Evolutionary conservation across 2,888 invertebrate genomes (phyloP).

Genomic region (Tinea trinotella): DNA sequence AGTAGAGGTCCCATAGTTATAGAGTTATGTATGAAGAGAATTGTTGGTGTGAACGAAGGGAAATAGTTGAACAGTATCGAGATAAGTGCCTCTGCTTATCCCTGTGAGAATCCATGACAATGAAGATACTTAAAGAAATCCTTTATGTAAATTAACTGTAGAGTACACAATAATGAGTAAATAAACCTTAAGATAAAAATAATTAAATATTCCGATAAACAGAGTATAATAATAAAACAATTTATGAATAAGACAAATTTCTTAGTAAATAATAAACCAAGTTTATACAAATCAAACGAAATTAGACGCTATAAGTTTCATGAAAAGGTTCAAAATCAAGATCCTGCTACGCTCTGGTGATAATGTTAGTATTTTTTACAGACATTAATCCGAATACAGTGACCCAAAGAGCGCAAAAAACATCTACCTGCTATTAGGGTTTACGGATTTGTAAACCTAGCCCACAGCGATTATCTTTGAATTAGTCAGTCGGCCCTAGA

Average conservation of each 20-base stretch:
- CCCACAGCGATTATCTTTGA: constrained; percentile 42
- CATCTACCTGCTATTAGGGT: constrained; percentile 55
- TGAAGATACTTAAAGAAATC: too few relatives aligned
- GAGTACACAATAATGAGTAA: too few relatives aligned
- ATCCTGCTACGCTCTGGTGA: neutral
- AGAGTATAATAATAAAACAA: constrained; percentile 73
- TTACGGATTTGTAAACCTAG: constrained; percentile 20
- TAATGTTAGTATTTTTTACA: constrained; percentile 29
- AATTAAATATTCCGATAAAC: too few relatives aligned
- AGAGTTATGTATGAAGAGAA: too few relatives aligned
- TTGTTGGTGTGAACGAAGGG: too few relatives aligned
- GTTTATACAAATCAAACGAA: neutral
- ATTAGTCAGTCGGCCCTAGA: constrained; percentile 35
- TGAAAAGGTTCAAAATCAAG: neutral
- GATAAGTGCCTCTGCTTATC: too few relatives aligned
- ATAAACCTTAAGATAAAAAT: too few relatives aligned
- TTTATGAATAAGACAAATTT: constrained; percentile 42
- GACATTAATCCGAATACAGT: constrained; percentile 32
- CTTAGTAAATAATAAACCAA: neutral
- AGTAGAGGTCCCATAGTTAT: too few relatives aligned
- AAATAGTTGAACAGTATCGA: too few relatives aligned
- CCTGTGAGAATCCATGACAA: too few relatives aligned
- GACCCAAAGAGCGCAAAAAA: constrained; percentile 60
- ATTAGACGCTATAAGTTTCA: neutral
- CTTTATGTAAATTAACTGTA: too few relatives aligned